A percentile compares a stretch with the other conserved stretches of the same genome.
phyloP scores from a whole-genome alignment of 2,888 invertebrate species.

The Syrphus vitripennis region DNA sequence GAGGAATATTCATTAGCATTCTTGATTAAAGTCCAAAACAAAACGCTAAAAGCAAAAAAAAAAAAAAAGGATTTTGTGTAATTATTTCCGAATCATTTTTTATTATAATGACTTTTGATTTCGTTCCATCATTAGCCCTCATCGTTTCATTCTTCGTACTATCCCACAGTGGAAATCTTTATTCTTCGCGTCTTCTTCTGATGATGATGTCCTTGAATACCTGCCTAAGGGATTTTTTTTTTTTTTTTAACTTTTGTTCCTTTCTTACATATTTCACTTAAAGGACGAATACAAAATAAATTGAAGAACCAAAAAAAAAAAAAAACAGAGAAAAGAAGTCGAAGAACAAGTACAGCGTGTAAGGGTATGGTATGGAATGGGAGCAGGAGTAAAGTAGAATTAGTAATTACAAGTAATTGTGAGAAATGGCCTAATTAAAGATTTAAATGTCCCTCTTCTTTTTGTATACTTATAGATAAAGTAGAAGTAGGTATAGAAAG shows the following conservation, averaged over 20 bases:
- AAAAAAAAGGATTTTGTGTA: conserved; percentile 60
- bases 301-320: neutral
- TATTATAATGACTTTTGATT: conserved; percentile 69
- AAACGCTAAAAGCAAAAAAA: neutral
- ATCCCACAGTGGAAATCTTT: neutral
- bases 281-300: conserved; percentile 28
- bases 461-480: neutral
- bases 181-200: neutral
- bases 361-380: neutral
- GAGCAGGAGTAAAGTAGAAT: conserved; percentile 32
- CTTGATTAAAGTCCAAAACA: conserved; percentile 59
- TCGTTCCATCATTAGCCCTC: conserved; percentile 57
- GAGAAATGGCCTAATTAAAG: conserved; percentile 70
- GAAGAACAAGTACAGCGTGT: neutral
- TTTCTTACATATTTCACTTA: neutral
- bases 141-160: neutral
- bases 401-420: conserved; percentile 70
- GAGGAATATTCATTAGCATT: conserved; percentile 64
- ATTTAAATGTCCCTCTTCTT: conserved; percentile 56
- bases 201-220: conserved; percentile 51
- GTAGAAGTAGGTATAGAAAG: neutral
- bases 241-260: neutral
- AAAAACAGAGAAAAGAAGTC: neutral
- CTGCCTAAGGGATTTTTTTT: conserved; percentile 44
- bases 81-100: conserved; percentile 71